Conservation (phyloP, 2,888 invertebrate species). For the Caenorhabditis sulstoni region DNA sequence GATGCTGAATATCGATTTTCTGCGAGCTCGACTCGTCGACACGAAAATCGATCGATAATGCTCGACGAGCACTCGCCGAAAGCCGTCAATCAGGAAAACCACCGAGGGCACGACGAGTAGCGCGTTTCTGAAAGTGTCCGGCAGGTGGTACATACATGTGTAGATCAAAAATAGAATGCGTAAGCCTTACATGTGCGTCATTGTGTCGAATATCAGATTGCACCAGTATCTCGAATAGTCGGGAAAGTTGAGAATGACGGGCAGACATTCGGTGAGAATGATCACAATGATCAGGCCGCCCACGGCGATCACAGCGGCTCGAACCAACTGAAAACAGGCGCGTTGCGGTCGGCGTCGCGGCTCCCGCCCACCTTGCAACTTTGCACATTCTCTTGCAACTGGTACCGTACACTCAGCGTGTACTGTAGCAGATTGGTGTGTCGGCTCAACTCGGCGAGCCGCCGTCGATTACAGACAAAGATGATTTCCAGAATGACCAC, state of each 20-base stretch:
- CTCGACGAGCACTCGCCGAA: conserved; percentile 14
- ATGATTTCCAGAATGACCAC: conserved; percentile 36
- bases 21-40: not conserved
- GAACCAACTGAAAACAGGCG: conserved; percentile 33
- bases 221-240: conserved; percentile 10
- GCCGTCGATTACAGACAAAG: conserved; percentile 19
- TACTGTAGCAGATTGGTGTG: conserved; percentile 30
- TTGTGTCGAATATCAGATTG: conserved; percentile 46
- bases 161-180: not conserved
- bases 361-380: conserved; percentile 27
- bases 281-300: conserved; percentile 35
- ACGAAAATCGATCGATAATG: not conserved
- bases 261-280: conserved; percentile 44
- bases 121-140: conserved; percentile 36
- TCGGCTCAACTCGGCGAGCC: conserved; percentile 4
- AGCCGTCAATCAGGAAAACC: conserved; percentile 11
- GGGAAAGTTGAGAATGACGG: conserved; percentile 30
- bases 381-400: conserved; percentile 52
- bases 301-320: conserved; percentile 27
- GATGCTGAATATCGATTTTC: conserved; percentile 40
- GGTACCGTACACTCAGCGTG: conserved; percentile 43
- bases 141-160: too few relatives aligned
- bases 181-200: conserved; percentile 23
- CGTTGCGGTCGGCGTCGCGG: too few relatives aligned
- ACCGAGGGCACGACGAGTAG: conserved; percentile 20